phyloP scores from a whole-genome alignment of 1,140 invertebrate species.

The Drosophila bipectinata region DNA sequence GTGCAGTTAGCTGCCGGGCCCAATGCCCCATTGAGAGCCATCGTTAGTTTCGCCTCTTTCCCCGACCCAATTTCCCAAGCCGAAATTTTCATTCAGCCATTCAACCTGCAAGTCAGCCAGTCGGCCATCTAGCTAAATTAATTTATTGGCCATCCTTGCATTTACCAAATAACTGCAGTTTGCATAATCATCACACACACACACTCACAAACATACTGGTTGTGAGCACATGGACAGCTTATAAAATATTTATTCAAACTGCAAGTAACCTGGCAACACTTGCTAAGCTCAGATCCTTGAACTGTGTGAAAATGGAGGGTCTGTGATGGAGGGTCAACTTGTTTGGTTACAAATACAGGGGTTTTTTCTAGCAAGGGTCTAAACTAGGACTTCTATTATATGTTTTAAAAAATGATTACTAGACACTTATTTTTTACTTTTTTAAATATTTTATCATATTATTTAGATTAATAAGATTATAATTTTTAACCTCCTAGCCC shows the following conservation, averaged over 20 bases:
- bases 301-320: slow-evolving; percentile 4
- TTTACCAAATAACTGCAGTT: slow-evolving; percentile 76
- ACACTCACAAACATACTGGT: slow-evolving; percentile 21
- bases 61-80: slow-evolving; percentile 31
- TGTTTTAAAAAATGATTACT: no score
- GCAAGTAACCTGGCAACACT: slow-evolving; percentile 65
- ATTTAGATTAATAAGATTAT: background rate
- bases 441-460: no score
- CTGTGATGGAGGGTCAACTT: slow-evolving; percentile 16
- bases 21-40: slow-evolving; percentile 42
- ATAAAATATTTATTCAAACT: slow-evolving; percentile 79
- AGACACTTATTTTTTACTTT: no score
- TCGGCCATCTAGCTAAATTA: slow-evolving; percentile 70
- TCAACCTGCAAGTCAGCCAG: slow-evolving; percentile 44
- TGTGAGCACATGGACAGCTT: slow-evolving; percentile 27
- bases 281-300: slow-evolving; percentile 23
- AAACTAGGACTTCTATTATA: no score
- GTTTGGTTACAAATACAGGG: no score
- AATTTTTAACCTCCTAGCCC: background rate
- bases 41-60: slow-evolving; percentile 20
- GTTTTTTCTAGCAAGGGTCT: no score
- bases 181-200: slow-evolving; percentile 68
- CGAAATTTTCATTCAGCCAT: slow-evolving; percentile 47
- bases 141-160: slow-evolving; percentile 76
- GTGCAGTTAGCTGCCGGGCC: slow-evolving; percentile 13